These are phyloP conservation scores for Melieria omissa DNA, from an alignment of 2,888 invertebrate species.

Conservation along the genomic window DNA sequence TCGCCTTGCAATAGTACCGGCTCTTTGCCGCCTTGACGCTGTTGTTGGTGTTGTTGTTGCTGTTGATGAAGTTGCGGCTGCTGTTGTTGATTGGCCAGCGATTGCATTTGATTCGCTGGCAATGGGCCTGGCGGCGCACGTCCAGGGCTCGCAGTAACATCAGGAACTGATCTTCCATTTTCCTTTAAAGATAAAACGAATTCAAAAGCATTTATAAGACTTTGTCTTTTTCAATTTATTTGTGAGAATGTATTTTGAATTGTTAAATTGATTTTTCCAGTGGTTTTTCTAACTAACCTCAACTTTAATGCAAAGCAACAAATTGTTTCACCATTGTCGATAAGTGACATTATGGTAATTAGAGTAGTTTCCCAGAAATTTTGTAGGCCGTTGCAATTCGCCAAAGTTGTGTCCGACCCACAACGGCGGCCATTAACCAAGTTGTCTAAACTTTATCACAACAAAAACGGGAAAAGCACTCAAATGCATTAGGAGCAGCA, in stretches of 20 bases:
- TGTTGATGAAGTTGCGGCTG: slow-evolving; percentile 70
- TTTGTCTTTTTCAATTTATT: not conserved
- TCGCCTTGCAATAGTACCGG: slow-evolving; percentile 90
- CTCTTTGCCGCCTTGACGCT: slow-evolving; percentile 70
- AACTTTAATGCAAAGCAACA: no score
- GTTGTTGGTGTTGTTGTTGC: slow-evolving; percentile 51
- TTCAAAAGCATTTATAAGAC: not conserved
- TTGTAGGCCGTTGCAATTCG: no score
- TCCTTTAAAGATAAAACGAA: slow-evolving; percentile 69
- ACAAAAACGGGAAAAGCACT: not conserved
- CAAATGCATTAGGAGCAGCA: no score
- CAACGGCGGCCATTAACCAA: not conserved
- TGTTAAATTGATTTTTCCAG: no score
- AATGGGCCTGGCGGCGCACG: slow-evolving; percentile 80
- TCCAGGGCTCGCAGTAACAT: slow-evolving; percentile 89
- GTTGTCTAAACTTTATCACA: not conserved
- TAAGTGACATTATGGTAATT: no score
- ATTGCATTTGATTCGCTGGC: slow-evolving; percentile 71
- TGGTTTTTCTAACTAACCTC: no score
- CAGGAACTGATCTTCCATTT: slow-evolving; percentile 91
- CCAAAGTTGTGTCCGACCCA: not conserved
- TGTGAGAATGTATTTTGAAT: not conserved
- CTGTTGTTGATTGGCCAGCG: slow-evolving; percentile 65
- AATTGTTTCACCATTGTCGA: not conserved
- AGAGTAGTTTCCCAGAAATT: no score